A percentile compares a stretch with the other conserved stretches of the same genome.
These are phyloP conservation scores for Grammomys surdaster DNA, from an alignment of 2,113 vertebrate species.

Conservation along the genomic window DNA sequence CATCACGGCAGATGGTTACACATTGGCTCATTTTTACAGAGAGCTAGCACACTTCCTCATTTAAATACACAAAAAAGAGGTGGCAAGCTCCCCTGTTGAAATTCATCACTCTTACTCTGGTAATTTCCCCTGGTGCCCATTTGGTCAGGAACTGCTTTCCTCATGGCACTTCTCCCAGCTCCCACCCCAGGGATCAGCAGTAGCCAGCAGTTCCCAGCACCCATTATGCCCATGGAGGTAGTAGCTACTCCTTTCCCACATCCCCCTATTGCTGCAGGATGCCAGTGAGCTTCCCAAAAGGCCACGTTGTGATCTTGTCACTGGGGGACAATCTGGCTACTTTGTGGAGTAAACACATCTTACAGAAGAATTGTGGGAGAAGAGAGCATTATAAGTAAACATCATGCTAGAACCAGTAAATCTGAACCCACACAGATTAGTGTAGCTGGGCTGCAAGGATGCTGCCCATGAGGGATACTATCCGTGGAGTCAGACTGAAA, in stretches of 20 bases:
- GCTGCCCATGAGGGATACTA: background rate
- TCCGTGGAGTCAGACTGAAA: background rate
- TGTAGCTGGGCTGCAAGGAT: background rate
- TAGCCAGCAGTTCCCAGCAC: background rate
- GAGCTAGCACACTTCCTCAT: background rate
- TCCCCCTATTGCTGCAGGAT: background rate
- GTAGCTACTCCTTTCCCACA: rapidly evolving
- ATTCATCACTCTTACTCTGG: background rate
- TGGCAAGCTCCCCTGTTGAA: background rate
- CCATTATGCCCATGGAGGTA: rapidly evolving
- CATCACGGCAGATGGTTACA: background rate
- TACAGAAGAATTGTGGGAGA: background rate
- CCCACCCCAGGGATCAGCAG: background rate
- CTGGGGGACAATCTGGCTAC: background rate
- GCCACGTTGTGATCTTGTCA: background rate
- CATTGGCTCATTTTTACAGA: background rate
- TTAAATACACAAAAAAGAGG: constrained; percentile 31
- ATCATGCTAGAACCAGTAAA: background rate
- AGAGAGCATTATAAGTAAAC: background rate
- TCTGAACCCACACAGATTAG: background rate
- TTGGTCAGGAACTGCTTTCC: background rate
- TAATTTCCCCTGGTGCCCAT: background rate
- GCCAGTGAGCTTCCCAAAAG: background rate
- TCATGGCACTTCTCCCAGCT: background rate
- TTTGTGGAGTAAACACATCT: background rate